Evolutionary conservation across 2,113 vertebrate species (phyloP).

Genomic region (Pluvianellus socialis): DNA sequence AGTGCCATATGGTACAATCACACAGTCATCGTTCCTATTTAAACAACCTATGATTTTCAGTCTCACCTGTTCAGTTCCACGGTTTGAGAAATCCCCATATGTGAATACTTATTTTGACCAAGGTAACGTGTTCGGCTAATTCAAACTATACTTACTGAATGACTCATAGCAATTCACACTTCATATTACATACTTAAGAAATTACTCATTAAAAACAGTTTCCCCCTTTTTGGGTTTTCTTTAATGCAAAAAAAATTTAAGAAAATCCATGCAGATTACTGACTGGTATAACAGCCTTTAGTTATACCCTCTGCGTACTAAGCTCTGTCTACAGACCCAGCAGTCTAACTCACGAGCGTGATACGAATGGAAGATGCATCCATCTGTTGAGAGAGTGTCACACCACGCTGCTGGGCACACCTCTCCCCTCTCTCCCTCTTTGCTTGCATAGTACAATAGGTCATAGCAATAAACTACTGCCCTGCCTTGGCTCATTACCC

Average conservation of each 20-base stretch:
- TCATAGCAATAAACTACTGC: neutral
- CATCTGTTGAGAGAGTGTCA: neutral
- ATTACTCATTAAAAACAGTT: neutral
- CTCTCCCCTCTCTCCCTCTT: neutral
- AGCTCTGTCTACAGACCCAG: neutral
- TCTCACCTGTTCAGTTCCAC: constrained; percentile 20
- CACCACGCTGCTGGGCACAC: no score
- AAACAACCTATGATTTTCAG: neutral
- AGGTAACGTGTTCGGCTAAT: neutral
- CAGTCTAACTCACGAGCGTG: neutral
- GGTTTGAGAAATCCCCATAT: constrained; percentile 2
- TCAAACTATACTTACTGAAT: neutral
- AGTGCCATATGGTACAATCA: constrained; percentile 25
- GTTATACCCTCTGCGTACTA: neutral
- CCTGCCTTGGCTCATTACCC: neutral
- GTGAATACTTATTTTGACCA: neutral
- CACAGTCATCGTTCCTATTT: neutral
- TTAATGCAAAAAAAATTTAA: neutral
- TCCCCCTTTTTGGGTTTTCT: neutral
- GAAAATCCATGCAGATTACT: neutral
- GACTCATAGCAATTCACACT: neutral
- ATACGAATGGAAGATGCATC: neutral
- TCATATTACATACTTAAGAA: neutral
- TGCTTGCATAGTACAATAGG: neutral
- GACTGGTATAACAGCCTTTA: neutral